phyloP scores from a whole-genome alignment of 2,113 vertebrate genomes.

The Nothobranchius kuhntae region DNA sequence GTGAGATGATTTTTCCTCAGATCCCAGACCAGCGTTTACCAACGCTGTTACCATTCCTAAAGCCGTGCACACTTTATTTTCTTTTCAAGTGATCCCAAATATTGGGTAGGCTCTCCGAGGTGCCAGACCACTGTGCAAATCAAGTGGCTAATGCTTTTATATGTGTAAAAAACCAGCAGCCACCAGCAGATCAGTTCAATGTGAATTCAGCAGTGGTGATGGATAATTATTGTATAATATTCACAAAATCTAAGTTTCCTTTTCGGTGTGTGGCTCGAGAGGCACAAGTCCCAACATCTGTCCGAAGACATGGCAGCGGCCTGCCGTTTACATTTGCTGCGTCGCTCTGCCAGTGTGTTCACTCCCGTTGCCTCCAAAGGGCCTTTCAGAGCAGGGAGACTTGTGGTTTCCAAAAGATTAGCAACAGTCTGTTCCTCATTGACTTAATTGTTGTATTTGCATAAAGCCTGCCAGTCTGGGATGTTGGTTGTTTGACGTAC shows the following conservation, averaged over 20 bases:
- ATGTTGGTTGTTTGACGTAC: slow-evolving; percentile 60
- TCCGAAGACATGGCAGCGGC: slow-evolving; percentile 51
- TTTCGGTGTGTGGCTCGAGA: slow-evolving; percentile 50
- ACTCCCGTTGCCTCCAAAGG: slow-evolving; percentile 57
- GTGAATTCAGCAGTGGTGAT: slow-evolving; percentile 37
- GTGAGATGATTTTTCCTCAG: slow-evolving; percentile 52
- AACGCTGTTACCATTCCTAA: slow-evolving; percentile 53
- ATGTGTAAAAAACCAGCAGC: slow-evolving; percentile 62
- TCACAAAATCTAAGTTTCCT: slow-evolving; percentile 51
- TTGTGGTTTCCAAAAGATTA: slow-evolving; percentile 75
- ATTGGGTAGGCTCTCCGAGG: slow-evolving; percentile 46
- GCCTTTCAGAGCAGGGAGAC: slow-evolving; percentile 61
- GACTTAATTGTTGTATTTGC: slow-evolving; percentile 73
- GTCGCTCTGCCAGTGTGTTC: slow-evolving; percentile 31
- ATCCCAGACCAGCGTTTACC: slow-evolving; percentile 69
- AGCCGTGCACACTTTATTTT: slow-evolving; percentile 32
- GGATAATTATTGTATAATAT: slow-evolving; percentile 59
- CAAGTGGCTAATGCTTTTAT: slow-evolving; percentile 34
- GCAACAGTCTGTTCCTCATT: slow-evolving; percentile 75
- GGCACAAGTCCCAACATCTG: slow-evolving; percentile 73
- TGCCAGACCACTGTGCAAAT: slow-evolving; percentile 71
- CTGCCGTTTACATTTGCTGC: slow-evolving; percentile 27
- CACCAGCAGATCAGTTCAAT: slow-evolving; percentile 60
- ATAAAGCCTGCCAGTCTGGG: slow-evolving; percentile 72
- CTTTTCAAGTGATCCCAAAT: slow-evolving; percentile 46